Evolutionary conservation across 2,113 vertebrate species (phyloP).

Genomic region (Elgaria multicarinata): DNA sequence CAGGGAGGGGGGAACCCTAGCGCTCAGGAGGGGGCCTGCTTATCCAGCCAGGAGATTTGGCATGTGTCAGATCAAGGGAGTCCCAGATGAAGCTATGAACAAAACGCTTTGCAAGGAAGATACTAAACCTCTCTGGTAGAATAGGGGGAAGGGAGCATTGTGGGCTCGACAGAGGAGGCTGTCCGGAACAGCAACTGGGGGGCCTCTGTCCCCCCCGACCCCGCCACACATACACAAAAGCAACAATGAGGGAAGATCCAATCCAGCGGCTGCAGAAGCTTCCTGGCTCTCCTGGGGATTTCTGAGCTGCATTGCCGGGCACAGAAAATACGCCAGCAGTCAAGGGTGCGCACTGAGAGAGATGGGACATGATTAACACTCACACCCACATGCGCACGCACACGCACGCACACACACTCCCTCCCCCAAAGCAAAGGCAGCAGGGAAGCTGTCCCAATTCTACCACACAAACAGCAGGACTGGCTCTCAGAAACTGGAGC

Average conservation of each 20-base stretch:
- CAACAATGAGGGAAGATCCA: constrained; percentile 42
- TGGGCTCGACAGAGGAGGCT: constrained; percentile 21
- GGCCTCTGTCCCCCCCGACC: background rate
- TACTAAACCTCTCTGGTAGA: background rate
- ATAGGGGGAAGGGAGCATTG: constrained; percentile 24
- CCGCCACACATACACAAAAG: no score
- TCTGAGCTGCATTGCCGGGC: background rate
- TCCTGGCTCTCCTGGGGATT: background rate
- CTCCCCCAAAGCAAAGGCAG: background rate
- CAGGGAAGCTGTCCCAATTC: background rate
- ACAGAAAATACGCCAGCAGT: background rate
- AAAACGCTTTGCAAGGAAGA: background rate
- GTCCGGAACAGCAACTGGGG: background rate
- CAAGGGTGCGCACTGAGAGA: background rate
- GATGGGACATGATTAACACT: background rate
- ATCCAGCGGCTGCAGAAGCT: constrained; percentile 24
- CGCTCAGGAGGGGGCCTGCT: background rate
- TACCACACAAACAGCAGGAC: background rate
- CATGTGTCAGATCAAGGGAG: background rate
- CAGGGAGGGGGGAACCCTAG: background rate
- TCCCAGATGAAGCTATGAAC: background rate
- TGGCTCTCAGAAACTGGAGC: background rate
- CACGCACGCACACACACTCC: background rate
- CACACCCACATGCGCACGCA: background rate
- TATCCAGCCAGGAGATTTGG: background rate